Percentiles rank a stretch among this genome's conserved stretches.
Evolutionary conservation across 2,888 invertebrate species (phyloP).

Genomic region (Chloroclystis v-ata): DNA sequence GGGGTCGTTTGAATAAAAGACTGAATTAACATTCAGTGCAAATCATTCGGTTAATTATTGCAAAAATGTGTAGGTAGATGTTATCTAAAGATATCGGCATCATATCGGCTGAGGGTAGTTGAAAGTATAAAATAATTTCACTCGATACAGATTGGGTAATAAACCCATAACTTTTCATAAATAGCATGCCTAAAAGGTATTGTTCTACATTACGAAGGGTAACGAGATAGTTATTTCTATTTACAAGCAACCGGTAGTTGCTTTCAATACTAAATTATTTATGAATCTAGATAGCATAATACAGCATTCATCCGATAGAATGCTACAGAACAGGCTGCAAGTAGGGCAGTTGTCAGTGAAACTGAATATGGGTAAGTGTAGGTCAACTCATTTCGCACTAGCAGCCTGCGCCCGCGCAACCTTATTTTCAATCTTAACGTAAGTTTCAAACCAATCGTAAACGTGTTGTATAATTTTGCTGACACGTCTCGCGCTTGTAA

Average conservation of each 20-base stretch:
- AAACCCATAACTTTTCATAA: too few relatives aligned
- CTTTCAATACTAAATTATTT: not conserved
- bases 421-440: conserved; percentile 28
- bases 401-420: conserved; percentile 27
- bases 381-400: conserved; percentile 40
- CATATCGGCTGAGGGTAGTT: too few relatives aligned
- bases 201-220: too few relatives aligned
- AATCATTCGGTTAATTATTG: too few relatives aligned
- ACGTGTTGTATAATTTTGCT: conserved; percentile 8
- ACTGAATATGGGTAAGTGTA: conserved; percentile 41
- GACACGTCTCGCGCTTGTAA: conserved; percentile 19
- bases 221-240: too few relatives aligned
- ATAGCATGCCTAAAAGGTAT: too few relatives aligned
- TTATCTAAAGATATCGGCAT: too few relatives aligned
- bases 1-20: too few relatives aligned
- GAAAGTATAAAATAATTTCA: too few relatives aligned
- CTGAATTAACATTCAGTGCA: too few relatives aligned
- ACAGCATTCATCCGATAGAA: conserved; percentile 4
- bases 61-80: too few relatives aligned
- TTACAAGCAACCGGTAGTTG: not conserved
- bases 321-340: conserved; percentile 16
- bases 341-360: conserved; percentile 30
- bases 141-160: too few relatives aligned
- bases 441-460: not conserved
- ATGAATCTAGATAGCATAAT: not conserved